Base-by-base conservation (phyloP, 1,140 invertebrate genomes). In the Drosophila virilis region DNA sequence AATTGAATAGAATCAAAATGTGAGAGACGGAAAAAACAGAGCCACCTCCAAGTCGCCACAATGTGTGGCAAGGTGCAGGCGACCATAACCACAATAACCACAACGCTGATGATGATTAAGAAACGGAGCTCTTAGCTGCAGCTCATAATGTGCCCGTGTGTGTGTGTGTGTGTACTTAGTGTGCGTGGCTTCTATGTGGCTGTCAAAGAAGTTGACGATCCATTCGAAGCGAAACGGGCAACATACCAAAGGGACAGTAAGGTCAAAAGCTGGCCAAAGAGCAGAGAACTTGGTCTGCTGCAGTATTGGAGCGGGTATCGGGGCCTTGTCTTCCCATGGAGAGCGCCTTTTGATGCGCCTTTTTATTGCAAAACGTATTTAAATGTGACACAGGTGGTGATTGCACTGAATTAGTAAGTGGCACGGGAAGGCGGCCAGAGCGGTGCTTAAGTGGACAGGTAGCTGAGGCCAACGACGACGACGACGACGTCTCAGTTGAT, bases 31-130 rank as follows among this genome's bases (percentile, higher is more conserved):
- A 17, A 37, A 52, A n/a, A 45, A 17, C 32, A 33, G 35, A 54
- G 45, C 54, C 17, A 59, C 51, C 51, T 43, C 15, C 69, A 78
- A 68, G 55, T 46, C 52, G 64, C 67, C 43, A 72, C 45, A 55
- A 69, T 74, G 52, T 83, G 73, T 68, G 79, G 83, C 84, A 88
- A 88, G 83, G 83, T 88, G 84, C 78, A 81, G 59, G 79, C 69
- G 51, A 80, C 37, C 83, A 77, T 74, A 86, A 79, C 79, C 83
- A 77, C 83, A 79, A 51, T 45, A 68, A 69, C 60, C 72, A 17
- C 72, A 70, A 38, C 35, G 12, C 28, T 37, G 35, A 45, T 45
- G 66, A 69, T 50, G 73, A 67, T 70, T 58, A 61, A 73, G 67
- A 59, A 78, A 74, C 68, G 37, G 42, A 45, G 64, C 48, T 55